Percentiles rank a stretch among this genome's conserved stretches.
These are phyloP conservation scores for Trematocara stigmaticum DNA, from an alignment of 2,113 vertebrate genomes.

Conservation along the genomic window DNA sequence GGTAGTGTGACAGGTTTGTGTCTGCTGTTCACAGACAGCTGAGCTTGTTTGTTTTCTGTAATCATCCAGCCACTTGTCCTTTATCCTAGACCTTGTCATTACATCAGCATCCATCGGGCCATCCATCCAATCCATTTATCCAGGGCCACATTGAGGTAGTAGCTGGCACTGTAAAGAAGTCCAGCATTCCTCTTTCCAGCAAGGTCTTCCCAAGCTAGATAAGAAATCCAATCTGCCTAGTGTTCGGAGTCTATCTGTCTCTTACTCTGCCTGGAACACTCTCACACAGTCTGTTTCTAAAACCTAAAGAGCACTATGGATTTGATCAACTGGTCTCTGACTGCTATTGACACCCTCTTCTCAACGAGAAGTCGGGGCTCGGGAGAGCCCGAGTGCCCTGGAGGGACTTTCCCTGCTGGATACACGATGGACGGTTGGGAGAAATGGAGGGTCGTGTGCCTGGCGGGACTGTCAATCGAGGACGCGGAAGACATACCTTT, in stretches of 20 bases:
- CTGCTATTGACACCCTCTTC: too few species aligned
- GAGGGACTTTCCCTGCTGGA: too few species aligned
- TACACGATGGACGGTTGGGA: too few species aligned
- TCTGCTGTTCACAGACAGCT: not conserved
- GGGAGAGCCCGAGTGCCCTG: too few species aligned
- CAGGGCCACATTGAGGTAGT: not conserved
- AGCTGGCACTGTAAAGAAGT: not conserved
- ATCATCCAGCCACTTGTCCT: not conserved
- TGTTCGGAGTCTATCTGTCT: not conserved
- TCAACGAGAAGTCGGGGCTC: too few species aligned
- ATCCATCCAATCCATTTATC: not conserved
- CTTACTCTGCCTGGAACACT: too few species aligned
- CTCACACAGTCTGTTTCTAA: too few species aligned
- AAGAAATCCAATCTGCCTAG: not conserved
- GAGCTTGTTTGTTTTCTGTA: not conserved
- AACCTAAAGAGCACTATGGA: too few species aligned
- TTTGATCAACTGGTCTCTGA: too few species aligned
- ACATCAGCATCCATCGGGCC: not conserved
- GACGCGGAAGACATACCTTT: too few species aligned
- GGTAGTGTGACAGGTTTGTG: not conserved
- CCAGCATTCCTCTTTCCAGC: not conserved
- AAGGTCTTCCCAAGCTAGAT: not conserved
- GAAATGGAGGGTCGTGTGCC: too few species aligned
- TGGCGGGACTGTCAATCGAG: too few species aligned
- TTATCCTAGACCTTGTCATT: not conserved